Conservation (phyloP, 1,140 invertebrate genomes). For the Phymastichus coffea region DNA sequence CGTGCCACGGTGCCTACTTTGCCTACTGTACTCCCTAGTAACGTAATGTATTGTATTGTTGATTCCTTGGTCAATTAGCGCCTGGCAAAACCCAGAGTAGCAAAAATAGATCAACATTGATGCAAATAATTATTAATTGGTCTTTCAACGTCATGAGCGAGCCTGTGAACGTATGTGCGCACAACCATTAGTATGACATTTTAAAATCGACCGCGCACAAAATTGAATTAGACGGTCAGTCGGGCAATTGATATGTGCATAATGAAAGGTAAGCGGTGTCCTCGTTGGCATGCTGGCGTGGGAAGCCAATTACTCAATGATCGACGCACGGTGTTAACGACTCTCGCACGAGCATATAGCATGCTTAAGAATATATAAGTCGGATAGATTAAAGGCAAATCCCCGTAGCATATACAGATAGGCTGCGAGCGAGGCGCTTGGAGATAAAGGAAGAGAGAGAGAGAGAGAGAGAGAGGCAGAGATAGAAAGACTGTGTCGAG, state of each 20-base stretch:
- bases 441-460: slow-evolving; percentile 26
- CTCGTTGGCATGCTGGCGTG: slow-evolving; percentile 15
- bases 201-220: too few relatives aligned
- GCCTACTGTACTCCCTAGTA: too few relatives aligned
- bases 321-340: slow-evolving; percentile 19
- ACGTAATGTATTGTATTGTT: too few relatives aligned
- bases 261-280: background rate
- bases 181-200: too few relatives aligned
- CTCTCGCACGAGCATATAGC: background rate
- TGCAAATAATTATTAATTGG: too few relatives aligned
- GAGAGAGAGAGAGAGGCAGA: slow-evolving; percentile 24
- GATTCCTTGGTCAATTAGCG: too few relatives aligned
- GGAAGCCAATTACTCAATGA: slow-evolving; percentile 22
- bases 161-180: too few relatives aligned
- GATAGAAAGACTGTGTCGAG: too few relatives aligned
- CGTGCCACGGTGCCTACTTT: too few relatives aligned
- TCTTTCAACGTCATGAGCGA: too few relatives aligned
- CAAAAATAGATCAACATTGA: too few relatives aligned
- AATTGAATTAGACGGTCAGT: background rate
- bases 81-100: too few relatives aligned
- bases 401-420: slow-evolving; percentile 1
- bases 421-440: background rate
- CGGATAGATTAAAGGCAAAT: slow-evolving; percentile 20
- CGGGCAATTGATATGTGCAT: background rate
- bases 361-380: background rate